These are phyloP conservation scores for Macrosoma leucophasiata DNA, from an alignment of 2,888 invertebrate genomes.

Conservation along the genomic window DNA sequence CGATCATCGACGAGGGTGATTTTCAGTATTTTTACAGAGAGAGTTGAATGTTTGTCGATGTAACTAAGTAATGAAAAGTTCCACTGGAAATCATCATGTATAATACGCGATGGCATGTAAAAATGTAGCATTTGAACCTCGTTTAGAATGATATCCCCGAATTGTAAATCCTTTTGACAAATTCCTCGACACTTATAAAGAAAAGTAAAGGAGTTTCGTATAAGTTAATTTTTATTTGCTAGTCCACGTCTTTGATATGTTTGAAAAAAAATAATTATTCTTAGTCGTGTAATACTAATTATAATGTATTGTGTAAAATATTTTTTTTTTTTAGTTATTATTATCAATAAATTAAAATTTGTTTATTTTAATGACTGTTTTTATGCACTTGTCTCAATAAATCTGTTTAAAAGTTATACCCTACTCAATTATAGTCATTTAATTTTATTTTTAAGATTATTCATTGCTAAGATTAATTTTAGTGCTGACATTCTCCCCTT, in stretches of 20 bases:
- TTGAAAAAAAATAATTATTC: slow-evolving; percentile 69
- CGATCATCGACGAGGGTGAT: too few species aligned
- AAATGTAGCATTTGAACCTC: too few species aligned
- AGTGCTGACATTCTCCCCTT: too few species aligned
- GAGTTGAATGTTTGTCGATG: too few species aligned
- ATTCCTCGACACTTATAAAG: slow-evolving; percentile 20
- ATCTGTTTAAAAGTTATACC: too few species aligned
- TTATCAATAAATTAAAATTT: slow-evolving; percentile 75
- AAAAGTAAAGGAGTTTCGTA: slow-evolving; percentile 41
- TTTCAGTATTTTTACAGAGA: too few species aligned
- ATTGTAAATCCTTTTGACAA: slow-evolving; percentile 21
- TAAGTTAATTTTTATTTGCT: slow-evolving; percentile 71
- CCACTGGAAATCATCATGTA: too few species aligned
- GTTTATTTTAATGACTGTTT: slow-evolving; percentile 56
- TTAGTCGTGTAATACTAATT: slow-evolving; percentile 74
- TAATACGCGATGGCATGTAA: too few species aligned
- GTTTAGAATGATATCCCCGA: slow-evolving; percentile 3
- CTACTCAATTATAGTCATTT: too few species aligned
- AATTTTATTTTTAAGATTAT: too few species aligned
- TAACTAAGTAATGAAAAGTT: too few species aligned
- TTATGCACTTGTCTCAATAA: slow-evolving; percentile 9
- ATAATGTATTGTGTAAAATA: slow-evolving; percentile 74
- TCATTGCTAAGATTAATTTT: too few species aligned
- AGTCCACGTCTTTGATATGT: slow-evolving; percentile 71
- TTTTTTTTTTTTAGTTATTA: slow-evolving; percentile 72